phyloP scores from a whole-genome alignment of 1,140 invertebrate genomes.

The Heliconius hermathena region DNA sequence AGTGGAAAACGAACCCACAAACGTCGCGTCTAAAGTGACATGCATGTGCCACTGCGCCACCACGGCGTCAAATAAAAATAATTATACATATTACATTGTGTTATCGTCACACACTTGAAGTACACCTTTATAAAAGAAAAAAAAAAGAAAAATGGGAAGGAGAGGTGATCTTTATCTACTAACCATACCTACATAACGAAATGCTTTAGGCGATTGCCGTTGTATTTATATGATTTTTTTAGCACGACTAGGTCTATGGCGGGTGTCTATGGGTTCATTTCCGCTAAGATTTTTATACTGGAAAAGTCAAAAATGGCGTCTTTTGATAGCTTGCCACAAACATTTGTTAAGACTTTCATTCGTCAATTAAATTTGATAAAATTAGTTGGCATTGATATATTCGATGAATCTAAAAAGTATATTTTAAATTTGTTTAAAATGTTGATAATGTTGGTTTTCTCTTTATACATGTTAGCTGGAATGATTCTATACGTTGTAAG shows the following conservation, averaged over 20 bases:
- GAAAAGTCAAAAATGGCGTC: conserved; percentile 1
- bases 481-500: conserved; percentile 37
- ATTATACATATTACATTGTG: too few relatives aligned
- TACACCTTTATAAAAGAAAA: neutral
- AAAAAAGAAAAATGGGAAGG: neutral
- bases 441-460: neutral
- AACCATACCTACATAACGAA: neutral
- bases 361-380: conserved; percentile 40
- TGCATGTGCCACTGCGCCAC: too few relatives aligned
- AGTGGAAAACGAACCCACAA: too few relatives aligned
- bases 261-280: neutral
- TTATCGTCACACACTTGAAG: too few relatives aligned
- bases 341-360: conserved; percentile 41
- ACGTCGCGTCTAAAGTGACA: too few relatives aligned
- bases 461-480: conserved; percentile 28
- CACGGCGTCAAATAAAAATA: too few relatives aligned
- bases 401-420: conserved; percentile 31
- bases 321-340: conserved; percentile 35
- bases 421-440: conserved; percentile 6
- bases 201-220: neutral
- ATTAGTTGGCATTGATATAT: conserved; percentile 45
- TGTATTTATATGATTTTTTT: neutral
- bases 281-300: neutral
- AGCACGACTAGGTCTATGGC: neutral
- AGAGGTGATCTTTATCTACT: neutral